These are phyloP conservation scores for Leistus spinibarbis DNA, from an alignment of 2,888 invertebrate species.

Conservation along the genomic window DNA sequence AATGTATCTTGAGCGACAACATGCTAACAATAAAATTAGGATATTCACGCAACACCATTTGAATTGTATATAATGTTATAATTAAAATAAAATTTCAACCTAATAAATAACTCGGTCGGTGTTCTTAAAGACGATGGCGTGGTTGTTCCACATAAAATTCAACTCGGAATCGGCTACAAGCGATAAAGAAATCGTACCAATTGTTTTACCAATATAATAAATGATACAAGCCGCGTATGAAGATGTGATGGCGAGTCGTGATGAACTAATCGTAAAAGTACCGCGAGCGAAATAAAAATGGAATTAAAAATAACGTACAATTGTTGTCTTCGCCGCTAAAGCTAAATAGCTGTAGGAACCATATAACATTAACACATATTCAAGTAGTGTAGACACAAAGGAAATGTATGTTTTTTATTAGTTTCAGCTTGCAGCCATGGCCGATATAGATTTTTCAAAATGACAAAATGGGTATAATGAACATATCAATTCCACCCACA, in stretches of 20 bases:
- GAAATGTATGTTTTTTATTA: neutral
- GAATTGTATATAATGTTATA: neutral
- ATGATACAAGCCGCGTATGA: neutral
- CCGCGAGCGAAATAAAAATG: neutral
- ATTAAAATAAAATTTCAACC: conserved; percentile 11
- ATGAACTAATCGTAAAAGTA: neutral
- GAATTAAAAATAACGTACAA: neutral
- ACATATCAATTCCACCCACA: neutral
- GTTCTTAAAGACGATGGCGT: neutral
- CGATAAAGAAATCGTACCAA: conserved; percentile 19
- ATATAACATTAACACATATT: neutral
- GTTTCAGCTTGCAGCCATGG: conserved; percentile 10
- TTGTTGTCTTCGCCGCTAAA: neutral
- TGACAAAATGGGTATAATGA: conserved; percentile 11
- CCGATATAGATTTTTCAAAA: conserved; percentile 31
- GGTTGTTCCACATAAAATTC: conserved; percentile 20
- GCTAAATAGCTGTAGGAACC: neutral
- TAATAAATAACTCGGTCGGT: neutral
- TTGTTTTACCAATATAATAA: conserved; percentile 26
- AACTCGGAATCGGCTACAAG: conserved; percentile 9
- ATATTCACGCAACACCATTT: neutral
- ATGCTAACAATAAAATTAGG: too few species aligned
- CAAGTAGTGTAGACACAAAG: neutral
- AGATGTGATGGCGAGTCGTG: neutral
- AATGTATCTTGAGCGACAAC: too few species aligned